Conservation (phyloP, 92 coral and sea anemone genomes). For the Meandrina meandrites region DNA sequence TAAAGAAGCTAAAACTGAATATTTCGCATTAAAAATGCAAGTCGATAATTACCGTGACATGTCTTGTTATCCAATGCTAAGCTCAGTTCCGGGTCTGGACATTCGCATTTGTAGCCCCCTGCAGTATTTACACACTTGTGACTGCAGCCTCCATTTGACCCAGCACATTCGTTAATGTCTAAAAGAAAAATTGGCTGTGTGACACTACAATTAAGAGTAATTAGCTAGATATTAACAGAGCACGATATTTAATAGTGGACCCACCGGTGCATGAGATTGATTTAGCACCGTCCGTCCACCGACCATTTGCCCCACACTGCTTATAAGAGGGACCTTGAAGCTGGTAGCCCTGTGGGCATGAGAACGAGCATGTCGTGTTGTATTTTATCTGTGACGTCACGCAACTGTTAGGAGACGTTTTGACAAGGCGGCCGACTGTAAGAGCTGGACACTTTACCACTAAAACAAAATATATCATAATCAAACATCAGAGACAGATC, state of each 20-base stretch:
- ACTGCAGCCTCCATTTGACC: conserved; percentile 66
- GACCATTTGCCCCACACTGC: too few relatives aligned
- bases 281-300: too few relatives aligned
- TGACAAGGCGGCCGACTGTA: too few relatives aligned
- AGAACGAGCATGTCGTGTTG: conserved; percentile 23
- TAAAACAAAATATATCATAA: too few relatives aligned
- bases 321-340: background rate
- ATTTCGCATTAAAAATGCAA: background rate
- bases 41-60: conserved; percentile 33
- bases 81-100: conserved; percentile 64
- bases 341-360: conserved; percentile 1
- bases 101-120: conserved; percentile 64
- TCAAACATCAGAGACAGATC: too few relatives aligned
- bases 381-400: background rate
- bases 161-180: background rate
- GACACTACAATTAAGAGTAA: too few relatives aligned
- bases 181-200: background rate
- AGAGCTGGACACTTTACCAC: too few relatives aligned
- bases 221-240: too few relatives aligned
- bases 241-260: too few relatives aligned
- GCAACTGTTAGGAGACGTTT: background rate
- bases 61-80: conserved; percentile 59
- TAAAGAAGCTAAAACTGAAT: too few relatives aligned
- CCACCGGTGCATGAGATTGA: too few relatives aligned
- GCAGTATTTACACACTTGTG: conserved; percentile 66